Conservation (phyloP, 2,888 invertebrate species). For the Norana najaformis region DNA sequence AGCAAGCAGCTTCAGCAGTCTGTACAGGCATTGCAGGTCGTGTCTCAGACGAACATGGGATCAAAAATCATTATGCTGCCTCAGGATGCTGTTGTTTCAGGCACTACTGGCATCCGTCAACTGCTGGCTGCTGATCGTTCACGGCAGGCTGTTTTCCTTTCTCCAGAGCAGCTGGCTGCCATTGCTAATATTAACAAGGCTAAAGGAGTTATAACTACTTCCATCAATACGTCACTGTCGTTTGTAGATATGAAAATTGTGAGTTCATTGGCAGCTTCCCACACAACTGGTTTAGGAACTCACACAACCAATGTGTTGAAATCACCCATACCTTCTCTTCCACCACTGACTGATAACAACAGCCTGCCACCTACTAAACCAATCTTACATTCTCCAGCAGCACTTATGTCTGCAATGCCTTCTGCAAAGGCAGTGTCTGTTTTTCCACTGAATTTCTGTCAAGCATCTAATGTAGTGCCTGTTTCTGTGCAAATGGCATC, state of each 20-base stretch:
- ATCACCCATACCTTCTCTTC: conserved; percentile 52
- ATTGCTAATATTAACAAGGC: conserved; percentile 37
- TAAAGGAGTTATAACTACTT: conserved; percentile 47
- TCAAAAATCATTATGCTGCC: background rate
- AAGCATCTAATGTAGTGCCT: background rate
- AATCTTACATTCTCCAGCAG: background rate
- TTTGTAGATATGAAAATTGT: conserved; percentile 55
- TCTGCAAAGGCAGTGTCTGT: background rate
- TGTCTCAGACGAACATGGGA: background rate
- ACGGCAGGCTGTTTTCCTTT: background rate
- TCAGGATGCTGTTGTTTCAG: conserved; percentile 1
- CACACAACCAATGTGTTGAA: conserved; percentile 55
- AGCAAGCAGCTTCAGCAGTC: background rate
- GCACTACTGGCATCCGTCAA: background rate
- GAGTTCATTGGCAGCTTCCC: conserved; percentile 51
- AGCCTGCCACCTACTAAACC: background rate
- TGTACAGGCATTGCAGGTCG: background rate
- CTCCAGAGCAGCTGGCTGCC: conserved; percentile 20
- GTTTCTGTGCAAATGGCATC: background rate
- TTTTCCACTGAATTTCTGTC: background rate
- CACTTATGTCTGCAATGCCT: background rate
- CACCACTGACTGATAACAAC: background rate
- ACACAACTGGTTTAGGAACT: conserved; percentile 53
- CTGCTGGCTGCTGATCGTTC: background rate
- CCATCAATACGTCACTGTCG: conserved; percentile 53